Conservation (phyloP, 2,797 vertebrate genomes). For the Rhincodon typus region DNA sequence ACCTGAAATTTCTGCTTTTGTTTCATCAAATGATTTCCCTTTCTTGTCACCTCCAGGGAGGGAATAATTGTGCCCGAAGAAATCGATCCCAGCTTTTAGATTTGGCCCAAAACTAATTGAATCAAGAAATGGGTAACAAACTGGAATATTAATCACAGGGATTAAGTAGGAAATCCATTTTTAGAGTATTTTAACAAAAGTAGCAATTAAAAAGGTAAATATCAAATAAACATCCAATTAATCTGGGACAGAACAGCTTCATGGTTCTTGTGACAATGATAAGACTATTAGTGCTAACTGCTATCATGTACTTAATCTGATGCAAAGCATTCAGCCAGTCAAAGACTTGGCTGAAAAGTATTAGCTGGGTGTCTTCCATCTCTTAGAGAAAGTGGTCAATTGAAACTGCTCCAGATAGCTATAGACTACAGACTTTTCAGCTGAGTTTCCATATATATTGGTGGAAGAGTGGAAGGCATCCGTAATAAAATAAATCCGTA, state of each 20-base stretch:
- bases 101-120: not conserved
- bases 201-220: not conserved
- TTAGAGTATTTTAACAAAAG: not conserved
- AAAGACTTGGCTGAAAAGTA: not conserved
- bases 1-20: too few relatives aligned
- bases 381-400: not conserved
- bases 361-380: not conserved
- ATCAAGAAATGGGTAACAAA: too few relatives aligned
- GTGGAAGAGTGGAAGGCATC: not conserved
- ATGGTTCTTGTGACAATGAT: not conserved
- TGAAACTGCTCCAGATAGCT: not conserved
- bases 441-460: not conserved
- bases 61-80: too few relatives aligned
- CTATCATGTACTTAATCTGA: not conserved
- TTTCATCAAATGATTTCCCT: too few relatives aligned
- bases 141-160: not conserved
- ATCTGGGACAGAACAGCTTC: not conserved
- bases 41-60: too few relatives aligned
- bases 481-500: not conserved
- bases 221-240: not conserved
- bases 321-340: not conserved
- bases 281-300: not conserved
- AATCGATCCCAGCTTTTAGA: too few relatives aligned
- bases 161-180: not conserved
- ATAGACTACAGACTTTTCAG: not conserved